phyloP scores from a whole-genome alignment of 1,140 invertebrate genomes.

The Lutraria rhynchaena region DNA sequence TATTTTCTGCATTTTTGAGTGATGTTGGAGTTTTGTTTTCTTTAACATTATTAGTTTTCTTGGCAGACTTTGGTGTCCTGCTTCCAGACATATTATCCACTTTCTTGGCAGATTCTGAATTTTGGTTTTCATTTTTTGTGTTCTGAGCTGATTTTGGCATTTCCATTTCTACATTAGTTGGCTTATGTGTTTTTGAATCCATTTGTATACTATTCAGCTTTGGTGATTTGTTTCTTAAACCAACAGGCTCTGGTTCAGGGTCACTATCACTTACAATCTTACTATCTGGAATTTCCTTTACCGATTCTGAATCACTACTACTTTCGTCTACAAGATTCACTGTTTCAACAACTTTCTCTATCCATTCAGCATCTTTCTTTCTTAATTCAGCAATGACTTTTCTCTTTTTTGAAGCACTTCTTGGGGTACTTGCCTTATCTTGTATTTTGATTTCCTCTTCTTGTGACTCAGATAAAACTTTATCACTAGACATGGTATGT shows the following conservation, averaged over 20 bases:
- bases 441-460: not conserved
- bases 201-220: not conserved
- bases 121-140: too few relatives aligned
- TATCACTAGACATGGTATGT: not conserved
- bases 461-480: too few relatives aligned
- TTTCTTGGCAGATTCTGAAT: not conserved
- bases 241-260: not conserved
- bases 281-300: not conserved
- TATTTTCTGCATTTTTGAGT: not conserved
- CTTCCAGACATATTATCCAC: not conserved
- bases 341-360: not conserved
- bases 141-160: not conserved
- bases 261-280: not conserved
- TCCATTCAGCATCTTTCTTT: not conserved
- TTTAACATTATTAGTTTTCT: not conserved
- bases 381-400: not conserved
- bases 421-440: not conserved
- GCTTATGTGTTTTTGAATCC: not conserved
- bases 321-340: not conserved
- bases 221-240: not conserved
- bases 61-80: conserved; percentile 6
- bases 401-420: not conserved
- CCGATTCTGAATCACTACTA: not conserved
- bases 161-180: not conserved
- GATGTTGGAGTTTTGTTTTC: not conserved